Conservation (phyloP, 2,888 invertebrate species). For the Escarpia spicata region DNA sequence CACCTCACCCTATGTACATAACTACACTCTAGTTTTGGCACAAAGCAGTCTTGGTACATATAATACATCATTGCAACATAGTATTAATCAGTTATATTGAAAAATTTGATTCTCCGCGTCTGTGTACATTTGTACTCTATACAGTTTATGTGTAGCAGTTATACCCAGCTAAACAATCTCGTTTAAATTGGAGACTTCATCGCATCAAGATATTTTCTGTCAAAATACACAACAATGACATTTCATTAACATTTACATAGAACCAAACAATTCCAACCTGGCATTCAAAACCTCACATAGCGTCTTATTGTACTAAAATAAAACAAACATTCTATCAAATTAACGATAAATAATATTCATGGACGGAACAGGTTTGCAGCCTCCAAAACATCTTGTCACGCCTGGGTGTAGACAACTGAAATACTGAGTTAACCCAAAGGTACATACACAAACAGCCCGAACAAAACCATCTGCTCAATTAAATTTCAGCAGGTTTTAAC, state of each 20-base stretch:
- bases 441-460: background rate
- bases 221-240: background rate
- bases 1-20: background rate
- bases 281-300: background rate
- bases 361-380: background rate
- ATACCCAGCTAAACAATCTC: background rate
- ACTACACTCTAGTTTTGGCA: conserved; percentile 13
- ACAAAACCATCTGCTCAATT: background rate
- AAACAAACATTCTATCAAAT: background rate
- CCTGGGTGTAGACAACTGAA: background rate
- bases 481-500: background rate
- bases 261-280: background rate
- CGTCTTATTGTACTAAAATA: background rate
- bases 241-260: background rate
- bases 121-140: background rate
- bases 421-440: background rate
- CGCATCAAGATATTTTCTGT: background rate
- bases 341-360: background rate
- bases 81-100: background rate
- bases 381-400: background rate
- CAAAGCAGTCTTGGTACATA: conserved; percentile 12
- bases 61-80: background rate
- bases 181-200: background rate
- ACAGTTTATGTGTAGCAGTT: background rate
- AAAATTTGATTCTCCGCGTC: background rate